Evolutionary conservation across 2,113 vertebrate genomes (phyloP).

Genomic region (Malurus cyaneus): DNA sequence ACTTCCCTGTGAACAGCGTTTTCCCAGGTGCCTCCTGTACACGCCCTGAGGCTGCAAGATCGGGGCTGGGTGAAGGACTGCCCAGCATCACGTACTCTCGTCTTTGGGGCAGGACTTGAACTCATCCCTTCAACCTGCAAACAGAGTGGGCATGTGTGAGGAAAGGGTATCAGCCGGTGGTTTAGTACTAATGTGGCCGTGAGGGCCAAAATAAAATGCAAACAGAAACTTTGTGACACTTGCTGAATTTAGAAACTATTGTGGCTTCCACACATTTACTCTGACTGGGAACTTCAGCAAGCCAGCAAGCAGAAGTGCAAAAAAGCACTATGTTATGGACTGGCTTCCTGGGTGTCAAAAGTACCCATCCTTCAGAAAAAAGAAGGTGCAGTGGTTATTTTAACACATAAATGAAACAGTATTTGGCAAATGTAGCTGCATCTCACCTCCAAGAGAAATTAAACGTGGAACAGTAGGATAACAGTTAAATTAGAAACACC

Average conservation of each 20-base stretch:
- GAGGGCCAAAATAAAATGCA: background rate
- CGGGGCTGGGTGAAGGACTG: background rate
- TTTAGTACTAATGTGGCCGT: rapidly evolving
- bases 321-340: background rate
- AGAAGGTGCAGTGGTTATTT: background rate
- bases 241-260: background rate
- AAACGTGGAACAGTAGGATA: background rate
- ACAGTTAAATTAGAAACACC: background rate
- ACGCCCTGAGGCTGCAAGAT: background rate
- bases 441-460: background rate
- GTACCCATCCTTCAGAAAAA: background rate
- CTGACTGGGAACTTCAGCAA: background rate
- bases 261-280: background rate
- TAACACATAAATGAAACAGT: background rate
- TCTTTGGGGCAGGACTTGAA: background rate
- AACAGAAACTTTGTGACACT: background rate
- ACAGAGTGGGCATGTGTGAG: background rate
- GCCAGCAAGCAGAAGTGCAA: background rate
- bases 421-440: background rate
- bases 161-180: rapidly evolving
- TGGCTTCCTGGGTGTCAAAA: background rate
- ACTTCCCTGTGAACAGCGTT: background rate
- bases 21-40: background rate
- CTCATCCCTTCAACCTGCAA: background rate
- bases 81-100: background rate